A percentile compares a stretch with the other conserved stretches of the same genome.
Conservation (phyloP, 2,888 invertebrate genomes). For the Amaurobius ferox region DNA sequence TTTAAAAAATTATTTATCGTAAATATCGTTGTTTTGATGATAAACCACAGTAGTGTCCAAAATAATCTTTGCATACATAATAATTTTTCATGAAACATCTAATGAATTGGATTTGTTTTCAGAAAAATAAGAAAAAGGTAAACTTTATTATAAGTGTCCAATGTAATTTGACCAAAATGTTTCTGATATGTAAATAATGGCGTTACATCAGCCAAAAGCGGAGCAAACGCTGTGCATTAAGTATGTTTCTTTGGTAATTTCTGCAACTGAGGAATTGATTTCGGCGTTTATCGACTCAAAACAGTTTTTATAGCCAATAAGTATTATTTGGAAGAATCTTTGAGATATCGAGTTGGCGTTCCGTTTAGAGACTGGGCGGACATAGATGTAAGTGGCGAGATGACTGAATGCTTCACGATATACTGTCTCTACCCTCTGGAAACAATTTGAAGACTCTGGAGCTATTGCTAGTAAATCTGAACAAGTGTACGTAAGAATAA, state of each 20-base stretch:
- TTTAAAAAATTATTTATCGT: not conserved
- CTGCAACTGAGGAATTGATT: no score
- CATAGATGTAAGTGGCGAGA: not conserved
- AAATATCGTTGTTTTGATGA: not conserved
- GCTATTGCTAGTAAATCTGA: not conserved
- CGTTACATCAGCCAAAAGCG: not conserved
- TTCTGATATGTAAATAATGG: not conserved
- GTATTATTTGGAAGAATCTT: not conserved
- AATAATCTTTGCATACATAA: no score
- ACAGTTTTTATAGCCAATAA: no score
- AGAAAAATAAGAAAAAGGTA: no score
- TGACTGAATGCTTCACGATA: slow-evolving; percentile 17
- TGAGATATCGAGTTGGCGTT: not conserved
- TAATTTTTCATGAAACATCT: no score
- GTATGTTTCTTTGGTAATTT: no score
- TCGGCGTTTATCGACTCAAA: no score
- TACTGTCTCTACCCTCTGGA: not conserved
- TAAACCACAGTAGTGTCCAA: not conserved
- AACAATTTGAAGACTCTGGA: slow-evolving; percentile 12
- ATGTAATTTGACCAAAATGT: no score
- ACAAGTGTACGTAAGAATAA: not conserved
- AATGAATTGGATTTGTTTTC: no score
- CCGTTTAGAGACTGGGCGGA: not conserved
- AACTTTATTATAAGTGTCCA: no score
- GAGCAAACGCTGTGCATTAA: no score